Evolutionary conservation across 2,888 invertebrate genomes (phyloP).

Genomic region (Poecilobothrus nobilitatus): DNA sequence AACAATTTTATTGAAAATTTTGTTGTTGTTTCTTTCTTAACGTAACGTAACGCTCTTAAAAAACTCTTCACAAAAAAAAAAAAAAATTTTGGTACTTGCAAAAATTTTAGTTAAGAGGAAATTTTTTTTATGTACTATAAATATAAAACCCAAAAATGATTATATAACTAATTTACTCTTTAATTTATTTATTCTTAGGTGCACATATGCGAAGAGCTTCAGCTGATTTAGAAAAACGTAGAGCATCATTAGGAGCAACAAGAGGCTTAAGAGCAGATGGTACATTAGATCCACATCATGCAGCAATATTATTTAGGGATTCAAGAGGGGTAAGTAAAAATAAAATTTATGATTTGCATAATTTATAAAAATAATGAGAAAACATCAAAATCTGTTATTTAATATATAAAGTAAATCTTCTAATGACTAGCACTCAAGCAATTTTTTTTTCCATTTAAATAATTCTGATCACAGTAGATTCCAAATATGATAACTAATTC

Average conservation of each 20-base stretch:
- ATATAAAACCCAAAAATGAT: neutral
- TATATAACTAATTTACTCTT: conserved; percentile 9
- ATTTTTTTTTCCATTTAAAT: no score
- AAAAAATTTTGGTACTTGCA: conserved; percentile 28
- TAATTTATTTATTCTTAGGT: conserved; percentile 49
- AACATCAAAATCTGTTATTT: neutral
- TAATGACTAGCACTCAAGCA: no score
- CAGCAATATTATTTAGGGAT: conserved; percentile 83
- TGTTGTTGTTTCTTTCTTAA: no score
- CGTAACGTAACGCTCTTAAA: no score
- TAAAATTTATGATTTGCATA: neutral
- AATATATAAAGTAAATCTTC: no score
- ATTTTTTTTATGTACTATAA: neutral
- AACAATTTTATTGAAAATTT: no score
- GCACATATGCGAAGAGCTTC: conserved; percentile 67
- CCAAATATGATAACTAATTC: no score
- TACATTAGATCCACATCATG: conserved; percentile 76
- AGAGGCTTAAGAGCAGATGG: conserved; percentile 53
- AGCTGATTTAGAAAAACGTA: conserved; percentile 68
- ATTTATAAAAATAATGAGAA: neutral
- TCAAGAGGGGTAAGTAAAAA: conserved; percentile 77
- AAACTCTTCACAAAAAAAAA: no score
- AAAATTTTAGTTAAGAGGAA: neutral
- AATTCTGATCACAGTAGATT: no score
- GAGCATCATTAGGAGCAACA: conserved; percentile 64